A percentile compares a stretch with the other conserved stretches of the same genome.
phyloP scores from a whole-genome alignment of 2,113 vertebrate genomes.

The Myrmecophaga tridactyla region DNA sequence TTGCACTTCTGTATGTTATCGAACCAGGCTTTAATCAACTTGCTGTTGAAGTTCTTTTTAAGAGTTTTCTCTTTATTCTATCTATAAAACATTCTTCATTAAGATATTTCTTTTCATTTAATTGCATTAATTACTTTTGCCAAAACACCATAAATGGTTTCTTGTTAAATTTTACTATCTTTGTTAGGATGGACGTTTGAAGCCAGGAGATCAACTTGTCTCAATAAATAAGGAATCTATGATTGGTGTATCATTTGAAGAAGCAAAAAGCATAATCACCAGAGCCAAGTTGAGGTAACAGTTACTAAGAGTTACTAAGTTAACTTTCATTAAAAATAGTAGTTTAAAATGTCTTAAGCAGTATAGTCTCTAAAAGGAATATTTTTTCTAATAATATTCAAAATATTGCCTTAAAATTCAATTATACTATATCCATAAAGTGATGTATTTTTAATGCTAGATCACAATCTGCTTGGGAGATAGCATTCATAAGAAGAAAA shows the following conservation, averaged over 20 bases:
- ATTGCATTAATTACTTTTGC: not conserved
- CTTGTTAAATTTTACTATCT: conserved; percentile 33
- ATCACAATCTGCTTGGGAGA: conserved; percentile 91
- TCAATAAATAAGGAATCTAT: conserved; percentile 96
- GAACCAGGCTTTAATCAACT: conserved; percentile 8
- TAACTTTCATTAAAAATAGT: conserved; percentile 24
- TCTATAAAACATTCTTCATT: not conserved
- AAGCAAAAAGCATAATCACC: conserved; percentile 90
- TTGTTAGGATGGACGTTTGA: conserved; percentile 92
- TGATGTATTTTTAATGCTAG: conserved; percentile 80
- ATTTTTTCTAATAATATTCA: not conserved
- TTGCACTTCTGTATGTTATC: not conserved
- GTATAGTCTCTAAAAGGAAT: not conserved
- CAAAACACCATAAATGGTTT: not conserved
- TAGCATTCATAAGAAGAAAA: conserved; percentile 92
- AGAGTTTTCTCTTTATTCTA: not conserved
- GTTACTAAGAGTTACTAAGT: too few relatives aligned
- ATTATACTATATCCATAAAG: not conserved
- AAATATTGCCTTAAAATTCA: not conserved
- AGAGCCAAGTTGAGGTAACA: conserved; percentile 89
- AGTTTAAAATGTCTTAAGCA: not conserved
- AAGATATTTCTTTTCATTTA: not conserved
- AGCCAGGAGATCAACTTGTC: conserved; percentile 94
- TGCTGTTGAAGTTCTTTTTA: not conserved
- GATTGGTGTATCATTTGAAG: conserved; percentile 93